A percentile compares a stretch with the other conserved stretches of the same genome.
Evolutionary conservation across 2,113 vertebrate species (phyloP).

Genomic region (Alosa alosa): DNA sequence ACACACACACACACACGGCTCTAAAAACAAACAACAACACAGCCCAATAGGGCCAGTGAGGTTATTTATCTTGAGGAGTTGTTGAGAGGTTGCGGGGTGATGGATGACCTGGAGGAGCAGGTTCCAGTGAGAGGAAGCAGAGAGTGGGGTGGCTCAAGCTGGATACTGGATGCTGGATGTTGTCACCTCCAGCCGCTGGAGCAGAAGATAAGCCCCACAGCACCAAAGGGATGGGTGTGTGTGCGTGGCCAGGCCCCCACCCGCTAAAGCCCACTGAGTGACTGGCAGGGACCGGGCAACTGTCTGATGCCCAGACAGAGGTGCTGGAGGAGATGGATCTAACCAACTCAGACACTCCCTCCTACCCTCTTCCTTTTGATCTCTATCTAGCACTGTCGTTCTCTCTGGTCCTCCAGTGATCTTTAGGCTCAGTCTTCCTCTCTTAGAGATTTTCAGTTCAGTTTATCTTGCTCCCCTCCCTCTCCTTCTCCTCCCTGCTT

Average conservation of each 20-base stretch:
- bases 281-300: neutral
- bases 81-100: constrained; percentile 49
- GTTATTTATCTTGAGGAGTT: constrained; percentile 42
- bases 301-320: constrained; percentile 23
- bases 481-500: neutral
- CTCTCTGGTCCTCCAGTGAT: no score
- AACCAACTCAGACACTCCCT: neutral
- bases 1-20: neutral
- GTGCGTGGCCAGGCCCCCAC: neutral
- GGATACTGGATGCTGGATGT: neutral
- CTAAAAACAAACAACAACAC: neutral
- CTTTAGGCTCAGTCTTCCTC: neutral
- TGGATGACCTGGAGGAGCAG: constrained; percentile 39
- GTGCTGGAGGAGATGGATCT: neutral
- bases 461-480: neutral
- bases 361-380: neutral
- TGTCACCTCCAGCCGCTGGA: constrained; percentile 45
- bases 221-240: constrained; percentile 20
- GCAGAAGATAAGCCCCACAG: constrained; percentile 37
- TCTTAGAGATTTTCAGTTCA: neutral
- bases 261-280: constrained; percentile 14
- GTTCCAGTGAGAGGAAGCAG: neutral
- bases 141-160: constrained; percentile 24
- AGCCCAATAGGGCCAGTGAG: neutral
- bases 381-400: neutral